Evolutionary conservation across 2,797 vertebrate genomes (phyloP).

Genomic region (Acanthopagrus latus): DNA sequence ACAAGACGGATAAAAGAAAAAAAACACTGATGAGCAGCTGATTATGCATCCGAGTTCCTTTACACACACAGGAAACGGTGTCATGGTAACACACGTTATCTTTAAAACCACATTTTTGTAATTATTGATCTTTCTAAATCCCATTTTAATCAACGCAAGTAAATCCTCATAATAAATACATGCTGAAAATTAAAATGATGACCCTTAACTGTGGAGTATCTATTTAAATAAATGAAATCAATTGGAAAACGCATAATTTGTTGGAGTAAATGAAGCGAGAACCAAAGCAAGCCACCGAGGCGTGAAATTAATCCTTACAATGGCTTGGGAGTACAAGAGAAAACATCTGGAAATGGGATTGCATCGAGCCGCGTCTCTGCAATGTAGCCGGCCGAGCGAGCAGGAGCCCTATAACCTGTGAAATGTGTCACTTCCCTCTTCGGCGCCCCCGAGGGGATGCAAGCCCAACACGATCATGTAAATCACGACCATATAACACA

Average conservation of each 20-base stretch:
- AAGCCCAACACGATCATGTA: conserved; percentile 56
- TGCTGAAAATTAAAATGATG: conserved; percentile 9
- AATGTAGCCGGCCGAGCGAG: conserved; percentile 27
- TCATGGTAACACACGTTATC: not conserved
- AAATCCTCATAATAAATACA: not conserved
- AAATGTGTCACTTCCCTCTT: conserved; percentile 47
- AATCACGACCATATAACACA: conserved; percentile 50
- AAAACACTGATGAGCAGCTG: too few species aligned
- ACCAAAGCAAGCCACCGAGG: conserved; percentile 36
- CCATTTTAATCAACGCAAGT: conserved; percentile 8
- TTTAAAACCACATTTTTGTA: not conserved
- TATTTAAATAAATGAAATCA: conserved; percentile 57
- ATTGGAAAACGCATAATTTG: conserved; percentile 49
- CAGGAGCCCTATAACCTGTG: conserved; percentile 49
- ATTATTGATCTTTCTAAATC: not conserved
- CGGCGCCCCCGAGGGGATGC: not conserved
- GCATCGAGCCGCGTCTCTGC: conserved; percentile 22
- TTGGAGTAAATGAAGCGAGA: conserved; percentile 59
- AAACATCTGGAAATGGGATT: conserved; percentile 61
- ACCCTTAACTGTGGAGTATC: conserved; percentile 25
- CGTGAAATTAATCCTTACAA: conserved; percentile 69
- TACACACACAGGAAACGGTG: not conserved
- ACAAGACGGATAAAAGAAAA: too few species aligned
- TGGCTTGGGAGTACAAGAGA: conserved; percentile 37
- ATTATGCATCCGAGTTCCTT: too few species aligned